phyloP scores from a whole-genome alignment of 2,888 invertebrate species.

The Drosophila neonasuta region DNA sequence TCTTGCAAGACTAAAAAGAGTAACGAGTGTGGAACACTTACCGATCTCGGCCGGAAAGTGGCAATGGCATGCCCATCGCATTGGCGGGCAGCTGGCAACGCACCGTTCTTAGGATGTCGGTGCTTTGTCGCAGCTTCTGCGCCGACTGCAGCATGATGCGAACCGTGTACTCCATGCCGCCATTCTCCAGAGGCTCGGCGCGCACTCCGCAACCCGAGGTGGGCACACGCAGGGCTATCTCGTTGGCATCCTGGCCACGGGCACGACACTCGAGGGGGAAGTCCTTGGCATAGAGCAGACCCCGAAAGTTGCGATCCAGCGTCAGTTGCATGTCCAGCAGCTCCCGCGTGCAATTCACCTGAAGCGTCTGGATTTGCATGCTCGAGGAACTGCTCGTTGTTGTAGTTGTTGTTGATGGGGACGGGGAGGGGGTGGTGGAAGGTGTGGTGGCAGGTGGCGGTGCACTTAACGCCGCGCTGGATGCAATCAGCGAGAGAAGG shows the following conservation, averaged over 20 bases:
- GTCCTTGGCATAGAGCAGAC: conserved; percentile 89
- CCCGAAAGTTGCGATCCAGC: conserved; percentile 85
- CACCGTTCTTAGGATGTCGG: conserved; percentile 87
- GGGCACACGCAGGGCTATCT: conserved; percentile 78
- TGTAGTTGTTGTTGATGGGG: not conserved
- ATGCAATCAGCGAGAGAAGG: conserved; percentile 6
- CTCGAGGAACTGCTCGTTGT: not conserved
- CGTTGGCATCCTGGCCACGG: conserved; percentile 83
- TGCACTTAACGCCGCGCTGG: conserved; percentile 16
- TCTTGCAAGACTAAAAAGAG: no score
- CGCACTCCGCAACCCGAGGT: conserved; percentile 87
- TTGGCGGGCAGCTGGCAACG: conserved; percentile 83
- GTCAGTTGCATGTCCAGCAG: conserved; percentile 85
- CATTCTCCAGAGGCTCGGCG: conserved; percentile 83
- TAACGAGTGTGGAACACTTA: conserved; percentile 11
- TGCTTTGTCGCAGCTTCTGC: conserved; percentile 87
- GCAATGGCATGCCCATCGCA: conserved; percentile 79
- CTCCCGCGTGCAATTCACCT: conserved; percentile 86
- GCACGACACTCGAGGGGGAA: conserved; percentile 88
- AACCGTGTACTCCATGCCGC: conserved; percentile 85
- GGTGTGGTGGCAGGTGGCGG: conserved; percentile 2
- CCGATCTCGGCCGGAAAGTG: conserved; percentile 56
- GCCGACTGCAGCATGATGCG: conserved; percentile 90
- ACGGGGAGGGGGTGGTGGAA: not conserved
- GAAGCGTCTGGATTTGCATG: conserved; percentile 83